phyloP scores from a whole-genome alignment of 2,113 vertebrate genomes.

The Pelecanoides urinatrix region DNA sequence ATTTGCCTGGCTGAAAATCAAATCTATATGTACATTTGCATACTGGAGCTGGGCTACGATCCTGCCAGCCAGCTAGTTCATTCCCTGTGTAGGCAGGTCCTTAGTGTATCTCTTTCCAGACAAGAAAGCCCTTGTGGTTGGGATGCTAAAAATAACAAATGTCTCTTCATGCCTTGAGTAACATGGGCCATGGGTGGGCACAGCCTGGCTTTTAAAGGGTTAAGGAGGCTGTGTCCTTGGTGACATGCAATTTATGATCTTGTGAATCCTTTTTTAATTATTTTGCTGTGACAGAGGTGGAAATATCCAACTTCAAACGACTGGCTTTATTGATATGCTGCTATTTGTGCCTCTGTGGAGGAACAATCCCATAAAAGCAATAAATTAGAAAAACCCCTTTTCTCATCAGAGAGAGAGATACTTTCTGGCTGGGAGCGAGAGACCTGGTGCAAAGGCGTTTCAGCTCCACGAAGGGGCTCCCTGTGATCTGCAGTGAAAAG shows the following conservation, averaged over 20 bases:
- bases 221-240: conserved; percentile 57
- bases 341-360: conserved; percentile 68
- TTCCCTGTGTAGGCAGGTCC: background rate
- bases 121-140: background rate
- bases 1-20: conserved; percentile 14
- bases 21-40: background rate
- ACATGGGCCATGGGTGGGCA: background rate
- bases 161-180: background rate
- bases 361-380: conserved; percentile 68
- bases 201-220: conserved; percentile 44
- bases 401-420: conserved; percentile 56
- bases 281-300: conserved; percentile 70
- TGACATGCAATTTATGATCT: conserved; percentile 69
- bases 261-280: conserved; percentile 77
- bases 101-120: conserved; percentile 15
- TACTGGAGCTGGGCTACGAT: background rate
- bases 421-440: conserved; percentile 40
- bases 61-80: background rate
- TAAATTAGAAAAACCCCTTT: conserved; percentile 72
- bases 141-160: conserved; percentile 25
- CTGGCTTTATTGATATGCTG: conserved; percentile 70
- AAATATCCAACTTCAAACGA: conserved; percentile 65
- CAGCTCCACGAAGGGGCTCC: conserved; percentile 27
- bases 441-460: conserved; percentile 34
- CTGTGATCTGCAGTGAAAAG: conserved; percentile 13